Percentiles rank a stretch among this genome's conserved stretches.
Conservation (phyloP, 2,113 vertebrate species). For the Thalassarche chlororhynchos region DNA sequence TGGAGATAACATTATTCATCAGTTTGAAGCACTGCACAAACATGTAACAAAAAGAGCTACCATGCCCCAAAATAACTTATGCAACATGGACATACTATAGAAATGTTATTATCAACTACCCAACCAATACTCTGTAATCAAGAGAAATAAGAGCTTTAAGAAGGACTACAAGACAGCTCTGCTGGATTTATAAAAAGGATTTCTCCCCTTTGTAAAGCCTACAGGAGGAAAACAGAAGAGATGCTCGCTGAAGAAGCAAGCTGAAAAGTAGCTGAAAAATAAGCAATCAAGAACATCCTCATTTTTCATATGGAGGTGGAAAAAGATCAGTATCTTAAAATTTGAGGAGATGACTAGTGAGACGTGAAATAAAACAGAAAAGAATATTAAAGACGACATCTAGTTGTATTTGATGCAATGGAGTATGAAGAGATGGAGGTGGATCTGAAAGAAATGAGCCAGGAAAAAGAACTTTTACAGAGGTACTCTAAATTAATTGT, state of each 20-base stretch:
- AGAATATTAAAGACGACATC: conserved; percentile 8
- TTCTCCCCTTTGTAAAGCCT: background rate
- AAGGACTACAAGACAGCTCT: background rate
- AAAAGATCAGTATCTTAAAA: background rate
- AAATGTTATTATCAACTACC: background rate
- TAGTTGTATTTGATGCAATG: conserved; percentile 15
- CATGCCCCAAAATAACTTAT: background rate
- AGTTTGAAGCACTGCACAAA: background rate
- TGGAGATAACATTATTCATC: background rate
- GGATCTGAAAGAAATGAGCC: conserved; percentile 1
- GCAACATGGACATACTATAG: background rate
- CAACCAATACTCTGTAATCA: background rate
- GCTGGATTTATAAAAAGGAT: background rate
- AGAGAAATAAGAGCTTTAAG: background rate
- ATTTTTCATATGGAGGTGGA: background rate
- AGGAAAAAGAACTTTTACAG: background rate
- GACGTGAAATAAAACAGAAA: conserved; percentile 1
- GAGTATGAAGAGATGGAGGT: background rate
- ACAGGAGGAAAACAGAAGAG: background rate
- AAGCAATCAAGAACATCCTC: background rate
- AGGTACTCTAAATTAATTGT: background rate
- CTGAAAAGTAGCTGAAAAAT: background rate
- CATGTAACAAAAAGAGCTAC: background rate
- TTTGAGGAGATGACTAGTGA: background rate
- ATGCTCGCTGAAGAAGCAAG: background rate